These are phyloP conservation scores for Pyrrhosoma nymphula DNA, from an alignment of 2,888 invertebrate species.

Conservation along the genomic window DNA sequence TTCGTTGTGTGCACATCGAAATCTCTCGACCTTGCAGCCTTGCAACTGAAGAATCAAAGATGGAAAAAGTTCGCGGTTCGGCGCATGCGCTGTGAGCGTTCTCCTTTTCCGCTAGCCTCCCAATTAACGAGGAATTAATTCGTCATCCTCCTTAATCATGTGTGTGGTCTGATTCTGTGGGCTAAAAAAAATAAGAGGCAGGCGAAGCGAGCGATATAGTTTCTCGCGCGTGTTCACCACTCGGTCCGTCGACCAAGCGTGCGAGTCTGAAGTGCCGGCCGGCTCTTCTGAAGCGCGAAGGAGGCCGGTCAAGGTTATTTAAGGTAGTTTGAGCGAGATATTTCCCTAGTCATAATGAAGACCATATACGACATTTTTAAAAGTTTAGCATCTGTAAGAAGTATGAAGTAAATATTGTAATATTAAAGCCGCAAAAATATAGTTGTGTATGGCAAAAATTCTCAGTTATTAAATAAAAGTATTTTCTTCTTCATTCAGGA, in stretches of 20 bases:
- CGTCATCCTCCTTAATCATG: conserved; percentile 19
- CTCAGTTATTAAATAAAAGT: no score
- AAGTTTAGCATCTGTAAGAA: no score
- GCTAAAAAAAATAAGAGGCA: not conserved
- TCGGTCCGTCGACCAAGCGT: not conserved
- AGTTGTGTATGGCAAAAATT: no score
- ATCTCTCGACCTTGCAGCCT: not conserved
- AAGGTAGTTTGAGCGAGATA: no score
- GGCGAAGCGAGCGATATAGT: not conserved
- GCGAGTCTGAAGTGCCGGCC: not conserved
- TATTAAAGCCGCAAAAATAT: no score
- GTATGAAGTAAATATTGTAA: no score
- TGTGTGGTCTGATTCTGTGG: not conserved
- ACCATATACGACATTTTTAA: no score
- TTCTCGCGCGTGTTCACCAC: not conserved
- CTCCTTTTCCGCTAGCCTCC: not conserved
- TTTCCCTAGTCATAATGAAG: no score
- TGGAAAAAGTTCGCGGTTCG: not conserved
- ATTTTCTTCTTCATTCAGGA: no score
- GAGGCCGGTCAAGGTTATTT: not conserved
- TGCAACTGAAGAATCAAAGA: not conserved
- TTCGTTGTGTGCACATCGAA: not conserved
- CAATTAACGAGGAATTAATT: conserved; percentile 21
- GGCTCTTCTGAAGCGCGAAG: not conserved
- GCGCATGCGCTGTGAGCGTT: not conserved